Conservation (phyloP, 35 echinoderm and acorn worm species). For the Ophiothrix spiculata region DNA sequence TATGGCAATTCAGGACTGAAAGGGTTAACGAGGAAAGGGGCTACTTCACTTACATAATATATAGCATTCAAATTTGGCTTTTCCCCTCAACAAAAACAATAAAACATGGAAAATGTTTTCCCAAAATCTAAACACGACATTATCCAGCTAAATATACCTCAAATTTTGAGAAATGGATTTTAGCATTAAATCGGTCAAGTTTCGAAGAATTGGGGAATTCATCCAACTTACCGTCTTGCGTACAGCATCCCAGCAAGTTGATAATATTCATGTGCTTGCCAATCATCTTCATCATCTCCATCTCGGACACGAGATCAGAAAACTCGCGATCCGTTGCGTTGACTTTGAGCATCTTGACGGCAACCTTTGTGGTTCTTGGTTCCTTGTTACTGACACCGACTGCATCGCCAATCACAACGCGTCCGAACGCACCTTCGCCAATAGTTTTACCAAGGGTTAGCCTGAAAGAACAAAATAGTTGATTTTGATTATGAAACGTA, state of each 20-base stretch:
- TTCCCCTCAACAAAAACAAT: no score
- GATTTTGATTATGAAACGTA: neutral
- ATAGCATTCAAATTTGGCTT: no score
- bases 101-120: no score
- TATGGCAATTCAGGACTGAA: no score
- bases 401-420: slow-evolving; percentile 71
- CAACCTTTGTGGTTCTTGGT: slow-evolving; percentile 58
- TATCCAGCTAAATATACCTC: no score
- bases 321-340: slow-evolving; percentile 88
- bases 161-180: no score
- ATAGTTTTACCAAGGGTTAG: slow-evolving; percentile 67
- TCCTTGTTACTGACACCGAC: slow-evolving; percentile 64
- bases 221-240: slow-evolving; percentile 94
- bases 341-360: slow-evolving; percentile 92
- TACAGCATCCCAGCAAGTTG: slow-evolving; percentile 89
- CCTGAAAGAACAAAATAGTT: slow-evolving; percentile 20
- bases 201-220: no score
- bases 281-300: slow-evolving; percentile 98
- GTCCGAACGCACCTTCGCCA: slow-evolving; percentile 89
- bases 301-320: slow-evolving; percentile 81
- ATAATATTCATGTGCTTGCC: slow-evolving; percentile 95
- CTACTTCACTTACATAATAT: no score
- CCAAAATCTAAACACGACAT: no score
- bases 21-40: no score
- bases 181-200: no score